Evolutionary conservation across 2,113 vertebrate species (phyloP).

Genomic region (Pavo muticus): DNA sequence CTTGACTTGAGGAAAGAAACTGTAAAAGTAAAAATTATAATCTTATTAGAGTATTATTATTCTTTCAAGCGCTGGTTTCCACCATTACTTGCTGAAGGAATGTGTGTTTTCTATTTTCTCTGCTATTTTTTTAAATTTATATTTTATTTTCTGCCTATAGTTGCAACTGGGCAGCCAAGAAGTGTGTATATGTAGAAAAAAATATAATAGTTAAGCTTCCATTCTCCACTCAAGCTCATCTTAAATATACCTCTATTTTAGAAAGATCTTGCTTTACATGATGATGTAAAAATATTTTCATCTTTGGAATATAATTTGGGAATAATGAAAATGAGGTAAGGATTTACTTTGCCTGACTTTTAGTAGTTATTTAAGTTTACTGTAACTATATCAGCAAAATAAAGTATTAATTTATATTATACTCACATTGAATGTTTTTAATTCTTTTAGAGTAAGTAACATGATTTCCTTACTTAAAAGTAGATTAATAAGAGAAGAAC

Average conservation of each 20-base stretch:
- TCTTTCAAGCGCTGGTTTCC: background rate
- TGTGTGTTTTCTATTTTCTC: background rate
- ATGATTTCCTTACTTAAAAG: slow-evolving; percentile 37
- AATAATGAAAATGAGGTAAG: slow-evolving; percentile 47
- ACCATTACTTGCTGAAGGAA: background rate
- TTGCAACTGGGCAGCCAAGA: background rate
- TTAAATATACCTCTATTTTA: slow-evolving; percentile 20
- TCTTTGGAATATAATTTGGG: slow-evolving; percentile 41
- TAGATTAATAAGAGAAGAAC: background rate
- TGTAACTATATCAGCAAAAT: background rate
- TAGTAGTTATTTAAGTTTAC: background rate
- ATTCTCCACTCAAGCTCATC: background rate
- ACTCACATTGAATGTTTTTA: background rate
- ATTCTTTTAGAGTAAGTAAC: slow-evolving; percentile 28
- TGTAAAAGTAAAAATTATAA: background rate
- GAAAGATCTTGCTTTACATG: slow-evolving; percentile 41
- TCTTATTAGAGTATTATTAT: background rate
- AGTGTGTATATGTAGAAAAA: background rate
- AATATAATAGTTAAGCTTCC: background rate
- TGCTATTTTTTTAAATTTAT: background rate
- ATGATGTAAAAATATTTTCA: slow-evolving; percentile 62
- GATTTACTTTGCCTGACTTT: slow-evolving; percentile 53
- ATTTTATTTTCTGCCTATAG: background rate
- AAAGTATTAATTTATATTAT: background rate
- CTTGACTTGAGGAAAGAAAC: background rate